Evolutionary conservation across 2,113 vertebrate genomes (phyloP).

Genomic region (Aix galericulata): DNA sequence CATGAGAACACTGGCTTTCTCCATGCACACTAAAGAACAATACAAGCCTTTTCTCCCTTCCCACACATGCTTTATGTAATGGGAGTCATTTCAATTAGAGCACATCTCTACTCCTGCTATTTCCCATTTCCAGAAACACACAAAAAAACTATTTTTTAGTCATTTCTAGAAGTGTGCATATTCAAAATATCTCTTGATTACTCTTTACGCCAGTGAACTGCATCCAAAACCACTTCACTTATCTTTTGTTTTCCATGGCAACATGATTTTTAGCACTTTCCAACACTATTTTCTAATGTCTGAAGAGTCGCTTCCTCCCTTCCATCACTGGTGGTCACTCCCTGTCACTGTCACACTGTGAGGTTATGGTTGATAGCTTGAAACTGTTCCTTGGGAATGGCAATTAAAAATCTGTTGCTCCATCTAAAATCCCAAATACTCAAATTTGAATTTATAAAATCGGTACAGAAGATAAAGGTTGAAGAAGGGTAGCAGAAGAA

Average conservation of each 20-base stretch:
- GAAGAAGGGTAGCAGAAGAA: background rate
- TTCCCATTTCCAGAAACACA: background rate
- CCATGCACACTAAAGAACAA: background rate
- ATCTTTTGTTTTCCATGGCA: background rate
- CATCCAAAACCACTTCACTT: background rate
- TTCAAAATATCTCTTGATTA: constrained; percentile 3
- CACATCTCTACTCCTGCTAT: background rate
- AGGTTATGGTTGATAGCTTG: background rate
- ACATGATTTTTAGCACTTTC: background rate
- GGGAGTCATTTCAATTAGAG: constrained; percentile 9
- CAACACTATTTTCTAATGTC: background rate
- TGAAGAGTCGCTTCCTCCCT: background rate
- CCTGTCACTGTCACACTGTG: background rate
- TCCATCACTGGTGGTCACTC: background rate
- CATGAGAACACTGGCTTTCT: background rate
- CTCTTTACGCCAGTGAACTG: background rate
- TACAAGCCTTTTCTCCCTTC: background rate
- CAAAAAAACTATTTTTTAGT: background rate
- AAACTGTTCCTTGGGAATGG: background rate
- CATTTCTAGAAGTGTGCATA: background rate
- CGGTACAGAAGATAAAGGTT: background rate
- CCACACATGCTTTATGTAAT: background rate
- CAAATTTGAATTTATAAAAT: background rate
- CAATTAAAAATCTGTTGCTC: background rate
- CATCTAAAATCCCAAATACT: background rate